Evolutionary conservation across 2,113 vertebrate genomes (phyloP).

Genomic region (Riparia riparia): DNA sequence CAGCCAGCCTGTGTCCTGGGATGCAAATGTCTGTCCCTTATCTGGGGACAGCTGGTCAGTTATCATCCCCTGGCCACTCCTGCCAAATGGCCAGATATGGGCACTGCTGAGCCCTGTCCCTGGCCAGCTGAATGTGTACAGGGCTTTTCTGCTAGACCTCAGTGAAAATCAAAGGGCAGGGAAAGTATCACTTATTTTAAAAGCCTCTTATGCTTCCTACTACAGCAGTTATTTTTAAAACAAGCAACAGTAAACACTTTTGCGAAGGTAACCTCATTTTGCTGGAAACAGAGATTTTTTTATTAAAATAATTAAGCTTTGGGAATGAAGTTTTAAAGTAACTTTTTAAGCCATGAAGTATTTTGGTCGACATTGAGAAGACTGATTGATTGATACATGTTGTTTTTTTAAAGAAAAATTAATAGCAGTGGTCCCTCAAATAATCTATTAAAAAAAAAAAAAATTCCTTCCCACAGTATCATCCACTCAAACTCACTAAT

Average conservation of each 20-base stretch:
- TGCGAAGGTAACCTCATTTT: not conserved
- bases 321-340: not conserved
- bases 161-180: not conserved
- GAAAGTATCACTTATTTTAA: not conserved
- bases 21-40: not conserved
- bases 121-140: not conserved
- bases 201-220: not conserved
- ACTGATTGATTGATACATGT: rapidly evolving
- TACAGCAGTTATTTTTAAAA: not conserved
- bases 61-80: not conserved
- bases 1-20: not conserved
- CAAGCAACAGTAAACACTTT: not conserved
- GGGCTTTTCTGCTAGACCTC: not conserved
- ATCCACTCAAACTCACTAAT: not conserved
- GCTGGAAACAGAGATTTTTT: not conserved
- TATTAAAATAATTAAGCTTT: not conserved
- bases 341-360: not conserved
- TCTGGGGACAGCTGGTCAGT: not conserved
- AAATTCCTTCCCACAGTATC: not conserved
- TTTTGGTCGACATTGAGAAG: not conserved
- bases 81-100: not conserved
- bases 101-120: not conserved
- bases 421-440: not conserved
- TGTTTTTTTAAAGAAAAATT: not conserved
- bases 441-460: not conserved